A percentile compares a stretch with the other conserved stretches of the same genome.
These are phyloP conservation scores for Serilophus lunatus DNA, from an alignment of 2,113 vertebrate genomes.

Conservation along the genomic window DNA sequence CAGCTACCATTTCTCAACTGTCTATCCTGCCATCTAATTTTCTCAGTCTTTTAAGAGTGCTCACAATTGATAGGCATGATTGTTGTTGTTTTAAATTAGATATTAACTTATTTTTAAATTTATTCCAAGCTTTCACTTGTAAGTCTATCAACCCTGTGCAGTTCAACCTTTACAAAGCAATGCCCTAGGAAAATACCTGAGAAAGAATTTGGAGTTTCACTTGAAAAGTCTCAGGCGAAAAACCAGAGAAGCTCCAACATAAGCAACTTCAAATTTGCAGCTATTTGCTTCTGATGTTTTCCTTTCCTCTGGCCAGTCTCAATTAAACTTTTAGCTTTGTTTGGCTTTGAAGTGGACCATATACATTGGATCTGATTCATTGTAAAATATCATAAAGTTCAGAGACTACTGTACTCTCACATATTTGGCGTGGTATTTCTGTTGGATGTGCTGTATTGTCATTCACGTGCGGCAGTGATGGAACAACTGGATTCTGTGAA, in stretches of 20 bases:
- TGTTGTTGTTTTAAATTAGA: not conserved
- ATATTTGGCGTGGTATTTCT: not conserved
- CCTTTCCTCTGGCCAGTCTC: not conserved
- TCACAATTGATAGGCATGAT: not conserved
- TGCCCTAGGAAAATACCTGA: not conserved
- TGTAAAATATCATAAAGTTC: not conserved
- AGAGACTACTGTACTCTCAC: not conserved
- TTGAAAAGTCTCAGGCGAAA: not conserved
- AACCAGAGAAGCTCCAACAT: not conserved
- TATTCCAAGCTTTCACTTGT: not conserved
- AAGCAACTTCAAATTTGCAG: not conserved
- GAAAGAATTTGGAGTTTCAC: not conserved
- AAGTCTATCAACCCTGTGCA: not conserved
- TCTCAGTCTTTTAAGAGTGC: not conserved
- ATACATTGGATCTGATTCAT: not conserved
- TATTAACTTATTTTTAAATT: not conserved
- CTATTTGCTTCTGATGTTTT: not conserved
- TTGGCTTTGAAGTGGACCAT: not conserved
- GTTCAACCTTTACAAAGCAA: not conserved
- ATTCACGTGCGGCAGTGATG: not conserved
- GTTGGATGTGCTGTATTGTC: not conserved
- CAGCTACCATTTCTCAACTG: not conserved
- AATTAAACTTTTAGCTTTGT: not conserved
- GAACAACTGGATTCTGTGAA: not conserved
- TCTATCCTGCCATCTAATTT: not conserved